These are phyloP conservation scores for Marisa cornuarietis DNA, from an alignment of 1,140 invertebrate species.

Conservation along the genomic window DNA sequence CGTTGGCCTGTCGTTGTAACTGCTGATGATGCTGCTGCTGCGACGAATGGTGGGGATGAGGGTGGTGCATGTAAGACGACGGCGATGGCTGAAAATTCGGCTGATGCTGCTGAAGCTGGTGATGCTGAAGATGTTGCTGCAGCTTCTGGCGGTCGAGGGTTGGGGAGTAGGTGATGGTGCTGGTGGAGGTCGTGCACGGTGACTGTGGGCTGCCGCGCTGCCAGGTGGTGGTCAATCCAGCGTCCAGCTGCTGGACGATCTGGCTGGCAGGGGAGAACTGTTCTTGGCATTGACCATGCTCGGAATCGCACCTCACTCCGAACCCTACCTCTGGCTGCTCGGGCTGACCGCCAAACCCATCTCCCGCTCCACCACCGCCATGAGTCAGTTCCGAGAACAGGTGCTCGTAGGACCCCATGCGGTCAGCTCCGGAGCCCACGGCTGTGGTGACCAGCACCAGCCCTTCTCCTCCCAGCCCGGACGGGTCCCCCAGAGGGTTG, in stretches of 20 bases:
- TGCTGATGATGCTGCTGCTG: slow-evolving; percentile 13
- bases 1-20: slow-evolving; percentile 18
- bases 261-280: slow-evolving; percentile 39
- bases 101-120: not conserved
- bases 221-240: slow-evolving; percentile 55
- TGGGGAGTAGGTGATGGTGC: slow-evolving; percentile 26
- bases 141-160: not conserved
- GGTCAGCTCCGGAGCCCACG: not conserved
- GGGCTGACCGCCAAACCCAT: slow-evolving; percentile 22
- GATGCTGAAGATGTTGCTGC: not conserved
- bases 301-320: not conserved
- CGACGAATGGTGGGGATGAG: not conserved
- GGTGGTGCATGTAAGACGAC: not conserved
- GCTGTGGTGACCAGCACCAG: slow-evolving; percentile 23
- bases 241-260: slow-evolving; percentile 59
- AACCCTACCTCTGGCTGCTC: slow-evolving; percentile 13
- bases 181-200: slow-evolving; percentile 50
- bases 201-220: slow-evolving; percentile 43
- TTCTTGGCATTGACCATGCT: slow-evolving; percentile 12
- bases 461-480: slow-evolving; percentile 55
- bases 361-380: not conserved
- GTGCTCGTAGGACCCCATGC: slow-evolving; percentile 18
- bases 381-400: slow-evolving; percentile 26
- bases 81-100: slow-evolving; percentile 7
- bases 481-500: slow-evolving; percentile 79